Conservation (phyloP, 2,113 vertebrate genomes). For the Anthoscopus minutus region DNA sequence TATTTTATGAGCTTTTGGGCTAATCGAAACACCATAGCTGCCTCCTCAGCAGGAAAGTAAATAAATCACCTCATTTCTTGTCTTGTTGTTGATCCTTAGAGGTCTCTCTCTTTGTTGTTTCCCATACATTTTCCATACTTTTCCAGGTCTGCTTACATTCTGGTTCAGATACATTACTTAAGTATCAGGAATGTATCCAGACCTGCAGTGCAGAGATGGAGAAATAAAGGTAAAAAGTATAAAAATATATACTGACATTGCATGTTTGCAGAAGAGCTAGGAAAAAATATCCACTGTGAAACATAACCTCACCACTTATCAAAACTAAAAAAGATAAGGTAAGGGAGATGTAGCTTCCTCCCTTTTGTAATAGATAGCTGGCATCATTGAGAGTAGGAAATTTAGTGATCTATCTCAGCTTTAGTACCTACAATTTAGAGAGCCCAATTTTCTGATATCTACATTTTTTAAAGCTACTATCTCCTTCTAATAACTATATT, state of each 20-base stretch:
- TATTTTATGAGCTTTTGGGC: background rate
- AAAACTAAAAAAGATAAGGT: background rate
- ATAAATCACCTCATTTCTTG: background rate
- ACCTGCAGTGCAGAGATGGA: background rate
- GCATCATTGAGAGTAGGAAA: background rate
- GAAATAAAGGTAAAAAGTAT: background rate
- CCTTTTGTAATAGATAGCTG: background rate
- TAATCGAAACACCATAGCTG: background rate
- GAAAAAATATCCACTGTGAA: background rate
- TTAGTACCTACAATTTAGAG: background rate
- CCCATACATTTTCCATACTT: background rate
- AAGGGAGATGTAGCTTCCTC: background rate
- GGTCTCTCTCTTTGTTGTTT: background rate
- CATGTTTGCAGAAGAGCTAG: background rate
- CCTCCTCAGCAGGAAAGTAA: background rate
- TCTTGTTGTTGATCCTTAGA: background rate
- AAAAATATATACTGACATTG: background rate
- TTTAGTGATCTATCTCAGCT: background rate
- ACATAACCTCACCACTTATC: background rate
- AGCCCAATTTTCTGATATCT: background rate
- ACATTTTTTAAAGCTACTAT: background rate
- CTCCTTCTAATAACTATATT: background rate
- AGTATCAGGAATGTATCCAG: background rate
- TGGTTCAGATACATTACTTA: background rate
- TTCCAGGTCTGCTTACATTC: background rate